phyloP scores from a whole-genome alignment of 2,888 invertebrate species.

The Homarus gammarus region DNA sequence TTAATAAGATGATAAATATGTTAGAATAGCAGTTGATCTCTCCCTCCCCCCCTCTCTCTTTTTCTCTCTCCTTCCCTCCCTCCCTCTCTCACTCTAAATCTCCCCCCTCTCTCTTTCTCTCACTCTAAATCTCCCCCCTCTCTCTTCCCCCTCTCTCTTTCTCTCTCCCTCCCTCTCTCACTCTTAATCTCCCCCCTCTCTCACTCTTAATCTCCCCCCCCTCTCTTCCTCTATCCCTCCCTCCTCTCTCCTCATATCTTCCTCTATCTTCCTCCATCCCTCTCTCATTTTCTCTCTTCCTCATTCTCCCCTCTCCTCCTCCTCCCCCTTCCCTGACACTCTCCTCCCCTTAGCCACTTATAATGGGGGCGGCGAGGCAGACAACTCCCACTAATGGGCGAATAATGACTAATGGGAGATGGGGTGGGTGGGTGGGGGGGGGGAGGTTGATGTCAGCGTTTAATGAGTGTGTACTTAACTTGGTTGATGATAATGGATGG shows the following conservation, averaged over 20 bases:
- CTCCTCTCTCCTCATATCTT: background rate
- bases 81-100: too few relatives aligned
- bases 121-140: slow-evolving; percentile 1
- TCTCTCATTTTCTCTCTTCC: background rate
- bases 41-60: background rate
- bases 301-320: background rate
- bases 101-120: background rate
- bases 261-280: background rate
- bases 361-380: background rate
- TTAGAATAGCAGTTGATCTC: background rate
- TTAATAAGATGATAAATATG: too few relatives aligned
- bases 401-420: background rate
- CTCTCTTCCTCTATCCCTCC: background rate
- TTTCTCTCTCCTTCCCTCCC: background rate
- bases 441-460: background rate
- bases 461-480: background rate
- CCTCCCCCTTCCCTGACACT: background rate
- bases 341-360: background rate
- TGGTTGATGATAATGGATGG: background rate
- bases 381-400: background rate
- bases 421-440: background rate
- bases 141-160: background rate
- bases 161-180: background rate
- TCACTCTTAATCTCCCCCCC: background rate
- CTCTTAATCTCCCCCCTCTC: slow-evolving; percentile 10